Evolutionary conservation across 2,888 invertebrate genomes (phyloP), one percentile per base, ranked within the genome.

Genomic region (Gibbula magus): DNA sequence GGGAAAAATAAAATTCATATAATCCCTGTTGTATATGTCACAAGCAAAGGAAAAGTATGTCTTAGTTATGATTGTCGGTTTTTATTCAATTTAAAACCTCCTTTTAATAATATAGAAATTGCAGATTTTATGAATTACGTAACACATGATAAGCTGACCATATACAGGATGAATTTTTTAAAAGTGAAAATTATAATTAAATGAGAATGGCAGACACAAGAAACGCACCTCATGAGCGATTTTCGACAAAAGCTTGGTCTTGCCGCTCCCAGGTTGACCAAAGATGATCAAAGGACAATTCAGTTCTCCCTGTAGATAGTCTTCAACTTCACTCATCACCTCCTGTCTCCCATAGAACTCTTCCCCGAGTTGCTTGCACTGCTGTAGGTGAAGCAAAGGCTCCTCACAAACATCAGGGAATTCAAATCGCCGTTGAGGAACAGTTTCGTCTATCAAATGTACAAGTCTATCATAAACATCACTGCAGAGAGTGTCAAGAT

Each of bases 251-350:
- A 90, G 75, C 10, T 88, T 86, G 22, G 91, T 88, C 81, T 92
- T 92, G 16, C 91, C 91, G 1, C 85, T 81, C 0, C 91, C 92
- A 5, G 87, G 53, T 4, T 84, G 79, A 0, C 92, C 92, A 79
- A 89, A 86, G n/a, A 92, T 78, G 5, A 91, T 87, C 56, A 91
- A 81, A 0, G 89, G 90, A 67, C 85, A 86, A 45, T 83, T 74
- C 32, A 84, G 84, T 16, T 80, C 79, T 20, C 86, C 88, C 18
- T 82, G 79, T 13, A 91, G 79, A 81, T 92, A 91, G 0, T 84
- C 81, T 66, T 82, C 77, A 22, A 91, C 53, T 29, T 81, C 82
- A 3, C 82, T 78, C 73, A 90, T 79, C 13, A 85, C 75, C 5
- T 86, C 82, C 25, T 86, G 83, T 35, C 89, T 84, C 8, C 85